Conservation (phyloP, 2,797 vertebrate species). For the Etheostoma nigrum region DNA sequence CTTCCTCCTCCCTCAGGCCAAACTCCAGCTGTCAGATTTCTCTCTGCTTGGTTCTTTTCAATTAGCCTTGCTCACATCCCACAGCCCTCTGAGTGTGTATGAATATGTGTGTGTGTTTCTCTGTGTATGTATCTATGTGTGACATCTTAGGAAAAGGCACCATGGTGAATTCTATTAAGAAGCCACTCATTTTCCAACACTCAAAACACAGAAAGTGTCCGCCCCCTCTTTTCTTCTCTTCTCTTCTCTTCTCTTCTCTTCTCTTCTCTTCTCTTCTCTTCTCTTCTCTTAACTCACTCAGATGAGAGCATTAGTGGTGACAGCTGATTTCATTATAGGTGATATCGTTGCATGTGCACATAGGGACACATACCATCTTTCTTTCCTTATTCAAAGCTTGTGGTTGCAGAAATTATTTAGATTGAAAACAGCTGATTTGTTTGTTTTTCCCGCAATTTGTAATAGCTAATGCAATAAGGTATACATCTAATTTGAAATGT, state of each 20-base stretch:
- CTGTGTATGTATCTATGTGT: slow-evolving; percentile 44
- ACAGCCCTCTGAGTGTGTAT: slow-evolving; percentile 26
- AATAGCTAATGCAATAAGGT: neutral
- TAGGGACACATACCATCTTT: neutral
- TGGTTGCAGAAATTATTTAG: slow-evolving; percentile 8
- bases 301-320: slow-evolving; percentile 60
- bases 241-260: slow-evolving; percentile 41
- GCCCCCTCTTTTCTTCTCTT: slow-evolving; percentile 13
- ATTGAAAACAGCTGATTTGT: neutral
- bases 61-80: slow-evolving; percentile 79
- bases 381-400: neutral
- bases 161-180: slow-evolving; percentile 77
- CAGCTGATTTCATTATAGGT: slow-evolving; percentile 68
- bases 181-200: slow-evolving; percentile 66
- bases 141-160: slow-evolving; percentile 77
- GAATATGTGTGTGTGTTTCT: neutral
- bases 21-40: slow-evolving; percentile 78
- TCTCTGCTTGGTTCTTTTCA: slow-evolving; percentile 85
- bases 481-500: neutral
- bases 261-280: slow-evolving; percentile 39
- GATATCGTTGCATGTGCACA: slow-evolving; percentile 52
- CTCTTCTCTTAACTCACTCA: slow-evolving; percentile 45
- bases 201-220: slow-evolving; percentile 62
- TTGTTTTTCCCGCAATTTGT: neutral
- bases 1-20: slow-evolving; percentile 64